These are phyloP conservation scores for Bombus pyrosoma DNA, from an alignment of 1,140 invertebrate species.

Conservation along the genomic window DNA sequence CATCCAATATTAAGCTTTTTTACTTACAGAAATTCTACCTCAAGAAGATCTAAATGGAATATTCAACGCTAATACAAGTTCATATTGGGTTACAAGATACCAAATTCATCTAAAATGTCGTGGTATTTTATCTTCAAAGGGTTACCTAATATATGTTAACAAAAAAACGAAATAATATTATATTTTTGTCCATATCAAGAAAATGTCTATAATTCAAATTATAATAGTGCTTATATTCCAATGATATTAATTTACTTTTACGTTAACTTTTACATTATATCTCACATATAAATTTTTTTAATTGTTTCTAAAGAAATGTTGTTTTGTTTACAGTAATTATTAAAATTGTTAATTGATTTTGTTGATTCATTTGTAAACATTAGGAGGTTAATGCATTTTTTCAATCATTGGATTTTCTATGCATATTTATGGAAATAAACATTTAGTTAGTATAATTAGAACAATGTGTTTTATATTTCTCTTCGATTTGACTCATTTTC, in stretches of 20 bases:
- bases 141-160: constrained; percentile 85
- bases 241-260: too few species aligned
- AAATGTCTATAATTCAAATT: not conserved
- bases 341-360: not conserved
- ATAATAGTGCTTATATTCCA: constrained; percentile 19
- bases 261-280: not conserved
- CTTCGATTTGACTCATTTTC: not conserved
- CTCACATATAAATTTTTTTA: not conserved
- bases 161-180: constrained; percentile 43
- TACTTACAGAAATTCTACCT: constrained; percentile 85
- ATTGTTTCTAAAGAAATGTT: not conserved
- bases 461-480: not conserved
- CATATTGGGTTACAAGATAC: constrained; percentile 91
- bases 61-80: constrained; percentile 79
- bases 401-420: constrained; percentile 18
- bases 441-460: not conserved
- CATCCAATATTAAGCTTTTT: constrained; percentile 37
- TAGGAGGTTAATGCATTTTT: constrained; percentile 12
- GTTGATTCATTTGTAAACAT: not conserved
- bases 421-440: not conserved
- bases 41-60: constrained; percentile 81
- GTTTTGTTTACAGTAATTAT: constrained; percentile 2
- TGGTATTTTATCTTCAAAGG: constrained; percentile 94
- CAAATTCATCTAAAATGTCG: constrained; percentile 94
- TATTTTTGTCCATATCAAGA: not conserved